Evolutionary conservation across 2,797 vertebrate genomes (phyloP).

Genomic region (Lutjanus campechanus): DNA sequence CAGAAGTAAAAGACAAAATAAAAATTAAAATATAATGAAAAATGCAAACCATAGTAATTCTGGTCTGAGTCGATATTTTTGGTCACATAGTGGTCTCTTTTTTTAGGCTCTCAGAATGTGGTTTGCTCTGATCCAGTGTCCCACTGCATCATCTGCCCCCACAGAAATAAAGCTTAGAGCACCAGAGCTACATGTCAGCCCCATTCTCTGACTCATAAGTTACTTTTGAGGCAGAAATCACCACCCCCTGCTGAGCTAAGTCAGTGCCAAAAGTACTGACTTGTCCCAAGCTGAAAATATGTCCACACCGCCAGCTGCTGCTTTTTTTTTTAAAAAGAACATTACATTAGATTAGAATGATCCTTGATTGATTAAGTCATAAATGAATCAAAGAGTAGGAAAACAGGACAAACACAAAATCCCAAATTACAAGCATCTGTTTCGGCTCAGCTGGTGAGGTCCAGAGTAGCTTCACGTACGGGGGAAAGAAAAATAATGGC

Average conservation of each 20-base stretch:
- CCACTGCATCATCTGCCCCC: no score
- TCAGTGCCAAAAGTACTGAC: background rate
- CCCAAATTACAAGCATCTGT: background rate
- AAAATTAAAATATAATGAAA: no score
- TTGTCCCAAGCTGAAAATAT: background rate
- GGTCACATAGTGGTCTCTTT: background rate
- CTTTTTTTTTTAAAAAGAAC: background rate
- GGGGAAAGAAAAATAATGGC: background rate
- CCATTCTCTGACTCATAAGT: background rate
- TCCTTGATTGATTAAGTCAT: background rate
- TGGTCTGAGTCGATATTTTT: background rate
- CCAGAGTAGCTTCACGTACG: background rate
- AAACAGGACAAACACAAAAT: conserved; percentile 1
- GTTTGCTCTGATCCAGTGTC: background rate
- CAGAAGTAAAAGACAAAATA: no score
- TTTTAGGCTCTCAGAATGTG: background rate
- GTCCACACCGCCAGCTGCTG: background rate
- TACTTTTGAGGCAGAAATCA: background rate
- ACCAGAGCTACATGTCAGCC: background rate
- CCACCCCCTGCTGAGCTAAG: background rate
- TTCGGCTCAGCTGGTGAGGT: conserved; percentile 1
- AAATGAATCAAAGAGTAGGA: background rate
- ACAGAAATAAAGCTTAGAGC: background rate
- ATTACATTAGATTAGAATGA: background rate
- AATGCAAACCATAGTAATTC: no score